phyloP scores from a whole-genome alignment of 2,797 vertebrate species.

The Sylvia borin region DNA sequence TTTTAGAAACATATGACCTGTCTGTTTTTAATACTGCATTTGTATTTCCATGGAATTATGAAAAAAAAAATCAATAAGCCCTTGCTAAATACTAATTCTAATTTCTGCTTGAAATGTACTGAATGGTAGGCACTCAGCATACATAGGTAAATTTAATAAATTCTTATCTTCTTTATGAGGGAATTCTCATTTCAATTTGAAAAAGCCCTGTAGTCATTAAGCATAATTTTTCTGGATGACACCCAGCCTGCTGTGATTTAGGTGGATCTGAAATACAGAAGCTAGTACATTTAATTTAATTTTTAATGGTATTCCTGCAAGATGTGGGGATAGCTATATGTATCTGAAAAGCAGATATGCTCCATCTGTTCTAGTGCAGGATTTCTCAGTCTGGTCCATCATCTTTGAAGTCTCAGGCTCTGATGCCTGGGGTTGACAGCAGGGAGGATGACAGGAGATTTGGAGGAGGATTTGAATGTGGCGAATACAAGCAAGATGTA shows the following conservation, averaged over 20 bases:
- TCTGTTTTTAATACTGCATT: neutral
- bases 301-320: neutral
- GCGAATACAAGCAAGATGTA: neutral
- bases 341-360: neutral
- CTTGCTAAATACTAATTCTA: neutral
- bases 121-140: neutral
- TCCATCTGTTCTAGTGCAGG: neutral
- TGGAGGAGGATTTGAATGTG: neutral
- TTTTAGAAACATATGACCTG: neutral
- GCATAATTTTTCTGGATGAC: neutral
- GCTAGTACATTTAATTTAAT: neutral
- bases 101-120: neutral
- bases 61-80: neutral
- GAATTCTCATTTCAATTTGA: neutral
- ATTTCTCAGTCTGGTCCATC: neutral
- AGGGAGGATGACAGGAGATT: neutral
- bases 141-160: neutral
- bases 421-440: neutral
- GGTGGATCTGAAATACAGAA: conserved; percentile 23
- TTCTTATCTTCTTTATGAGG: neutral
- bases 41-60: neutral
- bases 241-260: neutral
- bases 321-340: neutral
- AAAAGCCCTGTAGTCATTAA: neutral
- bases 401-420: neutral